Percentiles rank a stretch among this genome's conserved stretches.
Evolutionary conservation across 2,888 invertebrate genomes (phyloP).

Genomic region (Hirtodrosophila trivittata): DNA sequence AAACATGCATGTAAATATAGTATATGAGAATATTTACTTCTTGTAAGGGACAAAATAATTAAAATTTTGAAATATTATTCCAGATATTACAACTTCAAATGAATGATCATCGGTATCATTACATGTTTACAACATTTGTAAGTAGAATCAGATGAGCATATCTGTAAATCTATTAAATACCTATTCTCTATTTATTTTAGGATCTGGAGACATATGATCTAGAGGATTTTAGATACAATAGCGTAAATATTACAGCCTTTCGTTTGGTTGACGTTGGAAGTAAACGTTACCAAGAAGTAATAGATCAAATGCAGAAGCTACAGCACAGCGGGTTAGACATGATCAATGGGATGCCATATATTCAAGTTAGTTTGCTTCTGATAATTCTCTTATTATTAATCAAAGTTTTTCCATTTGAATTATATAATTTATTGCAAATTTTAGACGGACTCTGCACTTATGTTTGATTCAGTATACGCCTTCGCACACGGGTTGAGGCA

Average conservation of each 20-base stretch:
- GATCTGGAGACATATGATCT: conserved; percentile 94
- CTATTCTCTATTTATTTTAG: conserved; percentile 83
- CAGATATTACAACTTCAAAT: conserved; percentile 97
- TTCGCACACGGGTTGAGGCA: conserved; percentile 91
- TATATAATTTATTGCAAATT: conserved; percentile 5
- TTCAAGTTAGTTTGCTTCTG: conserved; percentile 86
- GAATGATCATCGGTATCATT: conserved; percentile 97
- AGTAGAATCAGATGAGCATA: conserved; percentile 85
- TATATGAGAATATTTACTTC: not conserved
- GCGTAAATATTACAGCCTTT: conserved; percentile 97
- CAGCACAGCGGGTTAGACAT: conserved; percentile 91
- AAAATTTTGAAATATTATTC: too few relatives aligned
- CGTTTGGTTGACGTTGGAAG: conserved; percentile 93
- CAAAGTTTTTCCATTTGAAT: too few relatives aligned
- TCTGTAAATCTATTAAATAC: not conserved
- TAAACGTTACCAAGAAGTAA: conserved; percentile 89
- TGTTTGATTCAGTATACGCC: conserved; percentile 94
- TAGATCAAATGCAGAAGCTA: conserved; percentile 94
- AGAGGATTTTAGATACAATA: conserved; percentile 96
- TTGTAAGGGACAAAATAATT: too few relatives aligned
- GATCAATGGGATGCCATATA: conserved; percentile 88
- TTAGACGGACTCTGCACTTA: conserved; percentile 93
- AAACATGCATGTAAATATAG: not conserved
- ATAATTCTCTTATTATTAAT: too few relatives aligned
- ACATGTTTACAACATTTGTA: conserved; percentile 97